phyloP scores from a whole-genome alignment of 2,888 invertebrate species.

The Physocephala rufipes region DNA sequence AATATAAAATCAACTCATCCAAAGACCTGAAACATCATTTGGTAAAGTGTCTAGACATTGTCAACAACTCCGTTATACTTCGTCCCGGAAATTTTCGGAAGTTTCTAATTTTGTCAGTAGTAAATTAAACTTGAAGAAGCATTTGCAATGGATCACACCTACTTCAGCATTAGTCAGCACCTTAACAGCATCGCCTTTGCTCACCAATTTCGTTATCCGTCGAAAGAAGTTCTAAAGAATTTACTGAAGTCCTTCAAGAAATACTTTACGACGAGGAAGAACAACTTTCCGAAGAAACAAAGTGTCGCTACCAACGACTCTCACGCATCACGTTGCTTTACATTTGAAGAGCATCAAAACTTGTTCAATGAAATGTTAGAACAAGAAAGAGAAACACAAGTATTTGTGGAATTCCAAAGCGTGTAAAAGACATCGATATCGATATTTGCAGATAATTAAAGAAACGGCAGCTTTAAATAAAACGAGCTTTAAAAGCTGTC shows the following conservation, averaged over 20 bases:
- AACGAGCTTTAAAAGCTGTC: not conserved
- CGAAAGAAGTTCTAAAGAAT: constrained; percentile 47
- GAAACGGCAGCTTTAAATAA: not conserved
- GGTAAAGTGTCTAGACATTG: constrained; percentile 21
- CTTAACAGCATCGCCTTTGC: constrained; percentile 28
- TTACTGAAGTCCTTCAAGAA: constrained; percentile 48
- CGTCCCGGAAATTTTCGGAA: too few species aligned
- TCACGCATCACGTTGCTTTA: constrained; percentile 38
- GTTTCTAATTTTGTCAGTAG: too few species aligned
- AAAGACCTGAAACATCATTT: constrained; percentile 46
- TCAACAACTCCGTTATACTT: constrained; percentile 38
- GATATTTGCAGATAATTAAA: constrained; percentile 7
- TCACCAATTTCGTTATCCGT: constrained; percentile 39
- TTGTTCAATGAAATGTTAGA: constrained; percentile 52
- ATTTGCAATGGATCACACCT: constrained; percentile 41
- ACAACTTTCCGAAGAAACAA: constrained; percentile 15
- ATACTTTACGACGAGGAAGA: constrained; percentile 40
- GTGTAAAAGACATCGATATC: constrained; percentile 4
- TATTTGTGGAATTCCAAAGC: not conserved
- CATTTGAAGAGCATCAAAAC: constrained; percentile 53
- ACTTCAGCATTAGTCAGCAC: constrained; percentile 22
- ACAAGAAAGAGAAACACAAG: constrained; percentile 5
- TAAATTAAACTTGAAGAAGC: constrained; percentile 40
- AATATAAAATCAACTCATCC: constrained; percentile 37
- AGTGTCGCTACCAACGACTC: not conserved